Evolutionary conservation across 2,113 vertebrate genomes (phyloP).

Genomic region (Taurulus bubalis): DNA sequence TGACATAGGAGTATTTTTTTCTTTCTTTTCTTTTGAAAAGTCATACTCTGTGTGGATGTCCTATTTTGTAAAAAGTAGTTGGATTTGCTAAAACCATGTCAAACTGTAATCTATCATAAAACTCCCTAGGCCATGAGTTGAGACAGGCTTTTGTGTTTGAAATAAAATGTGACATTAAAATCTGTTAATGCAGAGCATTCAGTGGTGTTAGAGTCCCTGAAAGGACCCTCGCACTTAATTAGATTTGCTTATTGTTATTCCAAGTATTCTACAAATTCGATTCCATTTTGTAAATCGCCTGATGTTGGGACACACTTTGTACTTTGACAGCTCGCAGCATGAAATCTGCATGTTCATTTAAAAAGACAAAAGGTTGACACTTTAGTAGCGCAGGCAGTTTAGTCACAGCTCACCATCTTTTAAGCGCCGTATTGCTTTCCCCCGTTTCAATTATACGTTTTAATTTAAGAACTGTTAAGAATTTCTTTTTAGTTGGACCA

Average conservation of each 20-base stretch:
- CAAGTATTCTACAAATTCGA: not conserved
- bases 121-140: not conserved
- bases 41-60: slow-evolving; percentile 19
- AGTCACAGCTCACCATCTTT: too few relatives aligned
- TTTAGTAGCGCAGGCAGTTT: not conserved
- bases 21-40: not conserved
- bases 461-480: not conserved
- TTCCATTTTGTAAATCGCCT: not conserved
- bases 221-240: not conserved
- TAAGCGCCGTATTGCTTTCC: not conserved
- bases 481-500: slow-evolving; percentile 2
- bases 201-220: not conserved
- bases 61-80: slow-evolving; percentile 28
- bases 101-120: slow-evolving; percentile 29
- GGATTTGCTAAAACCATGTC: slow-evolving; percentile 13
- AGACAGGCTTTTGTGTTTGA: slow-evolving; percentile 14
- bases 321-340: not conserved
- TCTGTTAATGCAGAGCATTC: slow-evolving; percentile 23
- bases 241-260: not conserved
- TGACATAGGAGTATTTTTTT: not conserved
- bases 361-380: not conserved
- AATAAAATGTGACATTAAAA: slow-evolving; percentile 34
- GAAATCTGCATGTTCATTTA: not conserved
- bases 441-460: slow-evolving; percentile 11
- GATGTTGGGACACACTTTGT: not conserved